A percentile compares a stretch with the other conserved stretches of the same genome.
phyloP scores from a whole-genome alignment of 2,888 invertebrate genomes.

The Acronicta aceris region DNA sequence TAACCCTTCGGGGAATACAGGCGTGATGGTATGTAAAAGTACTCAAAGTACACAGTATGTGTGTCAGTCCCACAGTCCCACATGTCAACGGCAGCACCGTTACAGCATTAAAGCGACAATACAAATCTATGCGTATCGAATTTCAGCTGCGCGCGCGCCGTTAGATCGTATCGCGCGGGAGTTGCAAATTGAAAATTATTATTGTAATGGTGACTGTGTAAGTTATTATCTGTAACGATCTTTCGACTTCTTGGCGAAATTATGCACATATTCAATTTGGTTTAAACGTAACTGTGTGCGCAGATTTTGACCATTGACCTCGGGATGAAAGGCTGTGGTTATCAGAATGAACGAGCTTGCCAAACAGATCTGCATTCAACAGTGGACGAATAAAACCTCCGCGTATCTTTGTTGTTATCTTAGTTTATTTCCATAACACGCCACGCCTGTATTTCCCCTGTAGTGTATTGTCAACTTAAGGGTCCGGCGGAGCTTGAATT shows the following conservation, averaged over 20 bases:
- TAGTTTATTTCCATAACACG: no score
- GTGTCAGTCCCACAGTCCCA: conserved; percentile 60
- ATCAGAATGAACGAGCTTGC: no score
- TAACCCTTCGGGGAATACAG: no score
- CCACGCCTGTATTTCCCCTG: no score
- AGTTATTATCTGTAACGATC: conserved; percentile 39
- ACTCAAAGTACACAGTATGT: conserved; percentile 43
- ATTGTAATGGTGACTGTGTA: conserved; percentile 49
- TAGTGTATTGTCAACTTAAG: no score
- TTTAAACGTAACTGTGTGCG: conserved; percentile 4
- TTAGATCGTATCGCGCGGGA: conserved; percentile 61
- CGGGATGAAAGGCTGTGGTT: no score
- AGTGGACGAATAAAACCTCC: no score
- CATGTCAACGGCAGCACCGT: conserved; percentile 62
- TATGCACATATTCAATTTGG: conserved; percentile 9
- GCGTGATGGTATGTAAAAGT: conserved; percentile 21
- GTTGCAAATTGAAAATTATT: conserved; percentile 57
- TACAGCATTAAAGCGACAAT: conserved; percentile 71
- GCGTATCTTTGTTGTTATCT: no score
- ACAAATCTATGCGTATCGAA: conserved; percentile 72
- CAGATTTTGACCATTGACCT: no score
- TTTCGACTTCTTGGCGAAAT: conserved; percentile 31
- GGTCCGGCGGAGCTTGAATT: no score
- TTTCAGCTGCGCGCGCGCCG: conserved; percentile 65
- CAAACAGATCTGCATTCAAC: no score